A percentile compares a stretch with the other conserved stretches of the same genome.
phyloP scores from a whole-genome alignment of 2,888 invertebrate species.

The Anagyrus pseudococci region DNA sequence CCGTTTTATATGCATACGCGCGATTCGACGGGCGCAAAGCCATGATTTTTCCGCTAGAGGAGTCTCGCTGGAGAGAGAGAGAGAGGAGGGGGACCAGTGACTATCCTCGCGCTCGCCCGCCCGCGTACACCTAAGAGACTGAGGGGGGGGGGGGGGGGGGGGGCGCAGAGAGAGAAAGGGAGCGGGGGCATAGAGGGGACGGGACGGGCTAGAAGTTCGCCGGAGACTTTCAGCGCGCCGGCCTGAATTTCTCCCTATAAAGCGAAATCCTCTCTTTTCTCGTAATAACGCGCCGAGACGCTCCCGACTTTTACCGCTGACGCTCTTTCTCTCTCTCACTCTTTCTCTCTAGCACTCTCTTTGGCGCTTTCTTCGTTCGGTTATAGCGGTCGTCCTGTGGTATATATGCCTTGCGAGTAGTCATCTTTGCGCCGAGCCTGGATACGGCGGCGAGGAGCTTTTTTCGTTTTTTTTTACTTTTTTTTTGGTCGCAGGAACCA shows the following conservation, averaged over 20 bases:
- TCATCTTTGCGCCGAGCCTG: too few species aligned
- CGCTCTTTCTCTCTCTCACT: too few species aligned
- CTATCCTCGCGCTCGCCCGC: too few species aligned
- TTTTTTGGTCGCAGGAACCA: neutral
- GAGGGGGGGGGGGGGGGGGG: conserved; percentile 37
- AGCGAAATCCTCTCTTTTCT: conserved; percentile 31
- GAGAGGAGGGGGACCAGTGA: conserved; percentile 27
- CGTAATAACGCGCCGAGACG: conserved; percentile 34
- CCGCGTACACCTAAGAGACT: too few species aligned
- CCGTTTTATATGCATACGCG: conserved; percentile 59
- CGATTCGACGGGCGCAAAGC: conserved; percentile 52
- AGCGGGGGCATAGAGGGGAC: conserved; percentile 33
- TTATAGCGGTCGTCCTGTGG: neutral
- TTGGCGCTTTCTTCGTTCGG: conserved; percentile 1
- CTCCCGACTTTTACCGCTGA: too few species aligned
- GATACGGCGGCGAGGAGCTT: too few species aligned
- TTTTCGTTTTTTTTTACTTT: neutral
- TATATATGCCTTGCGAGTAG: too few species aligned
- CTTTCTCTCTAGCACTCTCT: conserved; percentile 13
- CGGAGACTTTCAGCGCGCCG: too few species aligned
- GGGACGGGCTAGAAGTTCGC: conserved; percentile 41
- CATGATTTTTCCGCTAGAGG: conserved; percentile 52
- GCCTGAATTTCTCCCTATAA: conserved; percentile 28
- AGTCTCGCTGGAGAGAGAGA: conserved; percentile 7
- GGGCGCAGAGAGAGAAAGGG: conserved; percentile 29